Conservation (phyloP, 2,113 vertebrate species). For the Forbesichthys papilliferus region DNA sequence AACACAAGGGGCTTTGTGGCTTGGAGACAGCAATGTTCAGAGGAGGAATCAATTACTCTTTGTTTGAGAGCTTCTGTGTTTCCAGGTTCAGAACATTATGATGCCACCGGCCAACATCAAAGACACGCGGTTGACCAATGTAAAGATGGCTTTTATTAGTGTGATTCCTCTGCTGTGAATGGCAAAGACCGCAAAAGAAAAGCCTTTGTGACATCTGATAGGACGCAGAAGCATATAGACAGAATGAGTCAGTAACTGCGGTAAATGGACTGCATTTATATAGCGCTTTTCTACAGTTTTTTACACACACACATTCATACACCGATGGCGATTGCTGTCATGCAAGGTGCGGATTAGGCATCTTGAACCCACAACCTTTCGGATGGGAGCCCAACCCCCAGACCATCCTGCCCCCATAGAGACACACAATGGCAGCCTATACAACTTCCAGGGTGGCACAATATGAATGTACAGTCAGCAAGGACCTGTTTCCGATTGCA, state of each 20-base stretch:
- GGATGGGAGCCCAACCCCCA: too few relatives aligned
- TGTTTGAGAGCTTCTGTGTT: constrained; percentile 17
- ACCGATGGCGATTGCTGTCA: too few relatives aligned
- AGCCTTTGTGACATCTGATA: constrained; percentile 62
- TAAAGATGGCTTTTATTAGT: constrained; percentile 66
- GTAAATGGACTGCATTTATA: not conserved
- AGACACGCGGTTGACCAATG: constrained; percentile 14
- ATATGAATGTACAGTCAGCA: constrained; percentile 35
- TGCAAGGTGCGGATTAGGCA: too few relatives aligned
- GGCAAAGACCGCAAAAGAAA: constrained; percentile 65
- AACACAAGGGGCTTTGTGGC: not conserved
- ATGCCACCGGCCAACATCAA: not conserved
- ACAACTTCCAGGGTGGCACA: constrained; percentile 43
- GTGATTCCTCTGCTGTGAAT: constrained; percentile 69
- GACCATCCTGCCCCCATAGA: not conserved
- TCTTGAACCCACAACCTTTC: too few relatives aligned
- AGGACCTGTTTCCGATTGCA: constrained; percentile 32
- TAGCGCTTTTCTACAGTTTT: too few relatives aligned
- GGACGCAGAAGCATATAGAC: constrained; percentile 47
- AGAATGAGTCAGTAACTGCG: constrained; percentile 60
- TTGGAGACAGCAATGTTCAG: not conserved
- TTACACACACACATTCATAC: too few relatives aligned
- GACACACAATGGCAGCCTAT: constrained; percentile 50
- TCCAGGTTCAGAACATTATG: constrained; percentile 45
- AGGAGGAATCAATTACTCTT: constrained; percentile 5